These are phyloP conservation scores for Malurus alboscapulatus DNA, from an alignment of 2,113 vertebrate genomes.

Conservation along the genomic window DNA sequence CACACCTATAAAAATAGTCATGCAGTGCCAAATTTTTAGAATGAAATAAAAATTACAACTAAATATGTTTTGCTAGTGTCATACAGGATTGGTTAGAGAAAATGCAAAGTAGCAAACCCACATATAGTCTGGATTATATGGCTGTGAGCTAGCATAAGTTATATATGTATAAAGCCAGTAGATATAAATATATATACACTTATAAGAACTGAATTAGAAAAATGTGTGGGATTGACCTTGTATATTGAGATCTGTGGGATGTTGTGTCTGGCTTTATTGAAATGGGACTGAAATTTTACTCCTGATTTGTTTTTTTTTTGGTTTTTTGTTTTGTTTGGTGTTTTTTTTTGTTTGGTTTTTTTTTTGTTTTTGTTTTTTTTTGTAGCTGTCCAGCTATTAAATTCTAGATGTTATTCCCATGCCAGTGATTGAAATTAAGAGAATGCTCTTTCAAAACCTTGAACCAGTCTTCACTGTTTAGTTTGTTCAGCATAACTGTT, in stretches of 20 bases:
- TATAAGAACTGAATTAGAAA: not conserved
- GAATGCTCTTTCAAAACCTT: not conserved
- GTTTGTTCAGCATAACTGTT: not conserved
- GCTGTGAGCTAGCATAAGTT: not conserved
- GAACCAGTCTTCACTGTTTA: not conserved
- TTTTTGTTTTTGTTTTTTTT: not conserved
- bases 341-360: too few relatives aligned
- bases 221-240: not conserved
- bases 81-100: not conserved
- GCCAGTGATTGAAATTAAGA: not conserved
- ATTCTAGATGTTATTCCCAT: not conserved
- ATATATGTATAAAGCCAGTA: not conserved
- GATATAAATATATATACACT: not conserved
- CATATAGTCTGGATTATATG: not conserved
- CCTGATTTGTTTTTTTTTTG: not conserved
- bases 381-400: not conserved
- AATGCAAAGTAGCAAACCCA: not conserved
- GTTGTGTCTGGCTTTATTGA: not conserved
- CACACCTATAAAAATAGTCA: not conserved
- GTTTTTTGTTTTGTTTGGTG: too few relatives aligned
- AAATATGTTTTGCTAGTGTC: not conserved
- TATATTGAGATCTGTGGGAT: not conserved
- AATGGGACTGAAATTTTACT: not conserved
- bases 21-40: not conserved
- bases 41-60: not conserved